Evolutionary conservation across 2,113 vertebrate genomes (phyloP).

Genomic region (Zosterops borbonicus): DNA sequence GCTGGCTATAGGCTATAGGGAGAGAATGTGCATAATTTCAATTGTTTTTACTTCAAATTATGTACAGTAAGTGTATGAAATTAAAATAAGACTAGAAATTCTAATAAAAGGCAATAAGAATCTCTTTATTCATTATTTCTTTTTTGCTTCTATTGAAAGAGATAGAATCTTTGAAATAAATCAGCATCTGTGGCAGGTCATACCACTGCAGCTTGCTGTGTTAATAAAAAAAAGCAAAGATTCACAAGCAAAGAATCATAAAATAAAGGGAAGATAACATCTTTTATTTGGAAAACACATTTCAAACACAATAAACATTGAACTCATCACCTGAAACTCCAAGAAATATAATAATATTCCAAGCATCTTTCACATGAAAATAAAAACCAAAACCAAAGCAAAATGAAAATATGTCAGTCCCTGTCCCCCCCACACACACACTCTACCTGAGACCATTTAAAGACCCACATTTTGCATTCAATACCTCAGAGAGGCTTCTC

Average conservation of each 20-base stretch:
- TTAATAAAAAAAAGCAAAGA: neutral
- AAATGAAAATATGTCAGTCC: neutral
- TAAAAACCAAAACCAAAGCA: neutral
- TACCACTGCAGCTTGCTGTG: neutral
- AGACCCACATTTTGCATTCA: neutral
- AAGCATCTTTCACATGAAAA: neutral
- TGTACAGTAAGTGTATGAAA: neutral
- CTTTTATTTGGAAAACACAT: neutral
- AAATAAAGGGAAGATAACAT: neutral
- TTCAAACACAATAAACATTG: neutral
- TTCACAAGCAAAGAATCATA: neutral
- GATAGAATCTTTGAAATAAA: neutral
- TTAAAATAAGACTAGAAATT: neutral
- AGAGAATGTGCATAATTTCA: neutral
- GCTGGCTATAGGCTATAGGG: rapidly evolving
- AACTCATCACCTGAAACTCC: neutral
- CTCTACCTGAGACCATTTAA: neutral
- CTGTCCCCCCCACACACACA: neutral
- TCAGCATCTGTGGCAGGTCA: neutral
- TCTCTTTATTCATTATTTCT: neutral
- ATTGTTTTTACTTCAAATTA: neutral
- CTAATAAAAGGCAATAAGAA: neutral
- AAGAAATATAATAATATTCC: neutral
- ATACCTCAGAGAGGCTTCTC: neutral
- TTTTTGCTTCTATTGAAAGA: neutral